Evolutionary conservation across 2,888 invertebrate species (phyloP).

Genomic region (Synanthedon myopaeformis): DNA sequence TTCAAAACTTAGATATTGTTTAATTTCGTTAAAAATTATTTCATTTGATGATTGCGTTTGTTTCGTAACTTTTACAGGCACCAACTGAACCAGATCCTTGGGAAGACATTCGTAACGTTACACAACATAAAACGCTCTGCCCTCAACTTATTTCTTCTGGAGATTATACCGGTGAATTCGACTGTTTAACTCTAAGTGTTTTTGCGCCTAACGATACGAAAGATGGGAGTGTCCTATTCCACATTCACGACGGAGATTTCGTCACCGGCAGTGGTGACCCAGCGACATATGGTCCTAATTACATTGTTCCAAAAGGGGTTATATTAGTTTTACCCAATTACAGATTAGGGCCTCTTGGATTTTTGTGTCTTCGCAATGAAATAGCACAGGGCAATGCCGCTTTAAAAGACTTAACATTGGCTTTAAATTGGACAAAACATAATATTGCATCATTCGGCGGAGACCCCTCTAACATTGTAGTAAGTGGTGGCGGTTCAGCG

Average conservation of each 20-base stretch:
- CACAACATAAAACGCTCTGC: conserved; percentile 28
- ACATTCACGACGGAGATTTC: conserved; percentile 51
- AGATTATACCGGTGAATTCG: conserved; percentile 19
- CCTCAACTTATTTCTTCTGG: conserved; percentile 29
- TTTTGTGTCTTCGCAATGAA: conserved; percentile 38
- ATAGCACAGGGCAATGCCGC: conserved; percentile 51
- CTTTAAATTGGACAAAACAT: conserved; percentile 39
- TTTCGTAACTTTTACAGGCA: conserved; percentile 22
- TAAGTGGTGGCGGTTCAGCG: conserved; percentile 44
- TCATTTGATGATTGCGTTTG: background rate
- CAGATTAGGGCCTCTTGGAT: conserved; percentile 50
- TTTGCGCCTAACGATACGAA: conserved; percentile 24
- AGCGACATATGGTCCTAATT: conserved; percentile 39
- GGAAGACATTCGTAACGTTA: conserved; percentile 16
- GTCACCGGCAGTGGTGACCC: conserved; percentile 40
- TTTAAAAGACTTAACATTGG: conserved; percentile 44
- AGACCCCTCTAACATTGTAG: conserved; percentile 36
- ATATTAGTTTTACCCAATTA: conserved; percentile 51
- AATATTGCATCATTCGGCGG: conserved; percentile 49
- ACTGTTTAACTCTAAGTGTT: conserved; percentile 52
- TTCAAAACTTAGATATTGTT: too few species aligned
- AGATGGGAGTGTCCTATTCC: conserved; percentile 36
- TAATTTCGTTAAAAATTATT: background rate
- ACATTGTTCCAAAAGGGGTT: conserved; percentile 31
- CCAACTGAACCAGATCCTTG: conserved; percentile 20